Conservation (phyloP, 1,140 invertebrate species). For the Gerris buenoi region DNA sequence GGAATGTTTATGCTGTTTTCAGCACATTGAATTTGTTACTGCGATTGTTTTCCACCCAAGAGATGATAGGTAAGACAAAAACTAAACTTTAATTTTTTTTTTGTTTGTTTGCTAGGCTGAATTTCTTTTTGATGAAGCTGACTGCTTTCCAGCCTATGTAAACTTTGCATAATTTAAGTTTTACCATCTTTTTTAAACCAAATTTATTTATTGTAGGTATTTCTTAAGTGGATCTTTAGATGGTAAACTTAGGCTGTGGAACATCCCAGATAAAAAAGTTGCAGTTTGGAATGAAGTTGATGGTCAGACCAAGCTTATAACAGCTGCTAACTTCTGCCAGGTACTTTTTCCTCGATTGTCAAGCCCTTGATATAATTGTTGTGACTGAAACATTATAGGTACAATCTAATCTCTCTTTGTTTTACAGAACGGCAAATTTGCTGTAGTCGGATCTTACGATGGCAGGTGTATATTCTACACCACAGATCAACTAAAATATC, state of each 20-base stretch:
- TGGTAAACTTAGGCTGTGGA: conserved; percentile 94
- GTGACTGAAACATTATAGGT: too few species aligned
- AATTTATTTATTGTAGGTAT: conserved; percentile 34
- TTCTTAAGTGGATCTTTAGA: conserved; percentile 90
- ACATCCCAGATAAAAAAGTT: conserved; percentile 95
- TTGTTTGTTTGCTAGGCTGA: too few species aligned
- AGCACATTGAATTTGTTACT: conserved; percentile 97
- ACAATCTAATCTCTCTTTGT: too few species aligned
- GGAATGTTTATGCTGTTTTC: conserved; percentile 96
- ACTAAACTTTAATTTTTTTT: too few species aligned
- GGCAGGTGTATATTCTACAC: conserved; percentile 96
- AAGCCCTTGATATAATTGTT: neutral
- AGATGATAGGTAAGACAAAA: conserved; percentile 50
- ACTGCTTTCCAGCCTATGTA: too few species aligned
- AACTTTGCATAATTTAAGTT: too few species aligned
- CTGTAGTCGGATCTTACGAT: conserved; percentile 95
- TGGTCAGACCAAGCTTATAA: conserved; percentile 85
- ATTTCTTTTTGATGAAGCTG: too few species aligned
- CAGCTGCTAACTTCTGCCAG: conserved; percentile 92
- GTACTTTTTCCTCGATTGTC: conserved; percentile 11
- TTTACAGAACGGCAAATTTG: conserved; percentile 79
- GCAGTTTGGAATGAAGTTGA: conserved; percentile 96
- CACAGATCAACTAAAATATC: conserved; percentile 94
- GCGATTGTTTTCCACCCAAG: conserved; percentile 95
- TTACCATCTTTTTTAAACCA: too few species aligned